Evolutionary conservation across 2,888 invertebrate species (phyloP).

Genomic region (Trissoscelio sp.): DNA sequence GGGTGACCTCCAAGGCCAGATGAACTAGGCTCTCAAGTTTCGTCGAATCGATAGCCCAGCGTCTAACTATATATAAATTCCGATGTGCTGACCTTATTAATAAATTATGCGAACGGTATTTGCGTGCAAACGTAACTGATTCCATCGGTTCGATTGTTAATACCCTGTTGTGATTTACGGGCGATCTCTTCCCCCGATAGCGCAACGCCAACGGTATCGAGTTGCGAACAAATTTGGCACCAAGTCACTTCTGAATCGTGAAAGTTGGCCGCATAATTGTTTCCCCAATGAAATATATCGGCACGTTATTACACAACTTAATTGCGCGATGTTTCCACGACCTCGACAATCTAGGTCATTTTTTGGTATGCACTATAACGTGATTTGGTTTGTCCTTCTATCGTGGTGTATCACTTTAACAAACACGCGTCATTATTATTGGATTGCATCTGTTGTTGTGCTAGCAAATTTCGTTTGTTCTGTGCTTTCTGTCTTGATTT

Average conservation of each 20-base stretch:
- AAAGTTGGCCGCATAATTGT: constrained; percentile 27
- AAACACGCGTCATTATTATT: constrained; percentile 20
- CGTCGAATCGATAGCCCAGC: constrained; percentile 36
- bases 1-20: constrained; percentile 37
- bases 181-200: constrained; percentile 30
- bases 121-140: constrained; percentile 55
- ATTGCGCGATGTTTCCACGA: background rate
- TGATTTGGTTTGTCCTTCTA: background rate
- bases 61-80: constrained; percentile 10
- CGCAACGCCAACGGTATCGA: constrained; percentile 25
- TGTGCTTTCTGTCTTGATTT: constrained; percentile 9
- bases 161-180: constrained; percentile 40
- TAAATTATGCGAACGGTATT: constrained; percentile 50
- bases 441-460: constrained; percentile 8
- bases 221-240: constrained; percentile 43
- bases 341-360: constrained; percentile 9
- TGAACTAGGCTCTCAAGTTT: constrained; percentile 40
- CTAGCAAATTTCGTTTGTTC: background rate
- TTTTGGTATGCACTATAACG: background rate
- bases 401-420: constrained; percentile 9
- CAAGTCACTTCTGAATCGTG: constrained; percentile 10
- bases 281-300: constrained; percentile 27
- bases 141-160: constrained; percentile 48
- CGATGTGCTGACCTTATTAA: constrained; percentile 42
- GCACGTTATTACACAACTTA: constrained; percentile 18